Evolutionary conservation across 2,113 vertebrate species (phyloP).

Genomic region (Nansenia antarctica): DNA sequence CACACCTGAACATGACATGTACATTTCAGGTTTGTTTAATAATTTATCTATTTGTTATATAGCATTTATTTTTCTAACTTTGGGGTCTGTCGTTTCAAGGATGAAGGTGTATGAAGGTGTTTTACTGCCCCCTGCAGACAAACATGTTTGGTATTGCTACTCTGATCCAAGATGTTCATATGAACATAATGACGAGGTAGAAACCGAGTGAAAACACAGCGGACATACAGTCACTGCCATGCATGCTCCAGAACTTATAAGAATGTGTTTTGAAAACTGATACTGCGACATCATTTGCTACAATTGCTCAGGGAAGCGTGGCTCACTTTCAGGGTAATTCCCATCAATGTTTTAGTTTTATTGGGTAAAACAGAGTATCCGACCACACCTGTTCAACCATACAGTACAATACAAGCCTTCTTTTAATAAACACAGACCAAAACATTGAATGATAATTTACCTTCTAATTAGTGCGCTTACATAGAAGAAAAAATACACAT

Average conservation of each 20-base stretch:
- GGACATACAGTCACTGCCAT: background rate
- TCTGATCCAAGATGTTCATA: background rate
- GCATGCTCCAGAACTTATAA: background rate
- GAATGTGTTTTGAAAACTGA: background rate
- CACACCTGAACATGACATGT: background rate
- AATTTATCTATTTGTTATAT: background rate
- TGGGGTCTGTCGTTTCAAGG: too few species aligned
- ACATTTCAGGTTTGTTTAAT: too few species aligned
- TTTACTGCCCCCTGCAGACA: background rate
- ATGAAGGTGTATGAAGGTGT: slow-evolving; percentile 5
- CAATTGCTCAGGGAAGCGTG: background rate
- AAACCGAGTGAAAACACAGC: background rate
- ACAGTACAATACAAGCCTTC: too few species aligned
- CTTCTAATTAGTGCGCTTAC: background rate
- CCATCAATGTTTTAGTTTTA: background rate
- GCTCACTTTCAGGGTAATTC: background rate
- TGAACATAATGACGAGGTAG: background rate
- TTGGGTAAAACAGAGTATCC: background rate
- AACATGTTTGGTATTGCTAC: too few species aligned
- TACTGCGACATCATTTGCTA: background rate
- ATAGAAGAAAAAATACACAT: background rate
- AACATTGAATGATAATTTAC: background rate
- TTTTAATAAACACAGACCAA: background rate
- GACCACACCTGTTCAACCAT: background rate
- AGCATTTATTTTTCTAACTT: too few species aligned